phyloP scores from a whole-genome alignment of 1,140 invertebrate genomes.

The Planococcus citri region DNA sequence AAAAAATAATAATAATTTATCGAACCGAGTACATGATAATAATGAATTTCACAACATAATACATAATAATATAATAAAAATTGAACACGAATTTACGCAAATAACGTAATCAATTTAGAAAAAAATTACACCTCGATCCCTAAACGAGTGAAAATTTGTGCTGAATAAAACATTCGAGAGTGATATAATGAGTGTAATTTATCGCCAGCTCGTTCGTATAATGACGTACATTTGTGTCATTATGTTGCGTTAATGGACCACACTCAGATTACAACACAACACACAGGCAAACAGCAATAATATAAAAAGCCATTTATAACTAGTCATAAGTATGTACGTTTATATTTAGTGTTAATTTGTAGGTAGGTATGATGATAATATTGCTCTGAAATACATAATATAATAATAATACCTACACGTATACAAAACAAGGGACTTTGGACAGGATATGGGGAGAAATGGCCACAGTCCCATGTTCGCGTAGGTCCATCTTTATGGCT shows the following conservation, averaged over 20 bases:
- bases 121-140: neutral
- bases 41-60: no score
- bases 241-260: constrained; percentile 6
- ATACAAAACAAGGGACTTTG: no score
- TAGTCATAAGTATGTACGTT: neutral
- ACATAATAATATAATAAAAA: no score
- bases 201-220: neutral
- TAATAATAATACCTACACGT: no score
- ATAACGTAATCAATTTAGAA: neutral
- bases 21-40: no score
- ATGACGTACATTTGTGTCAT: constrained; percentile 3
- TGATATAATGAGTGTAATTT: neutral
- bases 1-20: no score
- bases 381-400: no score
- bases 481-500: no score
- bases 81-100: neutral
- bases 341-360: neutral
- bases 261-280: constrained; percentile 1
- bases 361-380: neutral
- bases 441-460: no score
- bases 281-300: constrained; percentile 1
- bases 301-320: neutral
- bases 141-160: neutral
- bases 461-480: no score
- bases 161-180: neutral